Base-by-base conservation (phyloP, 2,797 vertebrate species). In the Falco peregrinus region DNA sequence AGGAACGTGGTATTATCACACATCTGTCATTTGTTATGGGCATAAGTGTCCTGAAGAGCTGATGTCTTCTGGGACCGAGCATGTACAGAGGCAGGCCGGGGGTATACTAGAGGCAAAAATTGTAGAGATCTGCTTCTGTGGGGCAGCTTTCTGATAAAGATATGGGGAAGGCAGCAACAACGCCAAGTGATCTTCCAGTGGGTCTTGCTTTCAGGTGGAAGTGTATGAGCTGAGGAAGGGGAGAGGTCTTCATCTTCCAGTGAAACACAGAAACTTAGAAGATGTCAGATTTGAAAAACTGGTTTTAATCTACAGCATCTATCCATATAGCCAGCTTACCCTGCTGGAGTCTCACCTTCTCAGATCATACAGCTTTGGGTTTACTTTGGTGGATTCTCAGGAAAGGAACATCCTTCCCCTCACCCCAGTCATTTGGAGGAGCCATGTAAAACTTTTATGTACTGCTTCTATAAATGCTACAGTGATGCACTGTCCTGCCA, bases 281-380 rank as follows among this genome's bases (percentile, higher is more conserved):
- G 22, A 69, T 51, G 22, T 37, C n/a, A 57, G 48, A 83, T 68
- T 74, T 61, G n/a, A 82, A 64, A 90, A 94, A 82, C 0, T 28
- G 6, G 16, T 80, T 94, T 95, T 94, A 94, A 96, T 91, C 60
- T 81, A 77, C 35, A 90, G 43, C 6, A 60, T 43, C 48, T 61
- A 17, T 29, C 31, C 0, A 0, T 37, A 74, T 41, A 83, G 37
- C 17, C 70, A 84, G 35, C 20, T 25, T 18, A 68, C 24, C 45
- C 35, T 51, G 59, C 57, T 56, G 56, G 37, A 79, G 18, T 21
- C 39, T 37, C 51, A 89, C 1, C 6, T 60, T 80, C 26, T 45
- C 14, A 18, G 22, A 68, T 68, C n/a, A 47, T 4, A 60, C 21
- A 87, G 37, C 51, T 68, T 56, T 74, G 24, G 24, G 45, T 53